These are phyloP conservation scores for Mandrillus leucophaeus DNA, from an alignment of 2,113 vertebrate genomes.

Conservation along the genomic window DNA sequence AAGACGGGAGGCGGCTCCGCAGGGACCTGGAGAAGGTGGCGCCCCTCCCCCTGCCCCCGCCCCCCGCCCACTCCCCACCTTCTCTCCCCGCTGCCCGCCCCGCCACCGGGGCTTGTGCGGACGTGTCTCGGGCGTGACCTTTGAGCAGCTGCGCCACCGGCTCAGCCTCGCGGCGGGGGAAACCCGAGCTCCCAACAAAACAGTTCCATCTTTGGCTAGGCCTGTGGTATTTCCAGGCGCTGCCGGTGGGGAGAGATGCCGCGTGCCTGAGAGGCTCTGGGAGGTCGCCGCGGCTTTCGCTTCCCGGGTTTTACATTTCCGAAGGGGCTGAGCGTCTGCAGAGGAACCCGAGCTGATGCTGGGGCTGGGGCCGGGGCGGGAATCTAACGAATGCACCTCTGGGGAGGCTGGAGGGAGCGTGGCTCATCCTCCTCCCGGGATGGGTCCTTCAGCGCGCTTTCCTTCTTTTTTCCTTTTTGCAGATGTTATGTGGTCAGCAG, in stretches of 20 bases:
- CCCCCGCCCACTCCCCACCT: too few species aligned
- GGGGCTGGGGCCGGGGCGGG: not conserved
- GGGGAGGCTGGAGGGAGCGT: not conserved
- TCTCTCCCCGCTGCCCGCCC: not conserved
- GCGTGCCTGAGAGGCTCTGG: constrained; percentile 10
- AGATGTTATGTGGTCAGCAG: not conserved
- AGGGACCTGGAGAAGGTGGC: not conserved
- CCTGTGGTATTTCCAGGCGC: constrained; percentile 47
- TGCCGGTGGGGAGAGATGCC: constrained; percentile 26
- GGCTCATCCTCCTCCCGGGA: not conserved
- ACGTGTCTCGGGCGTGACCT: constrained; percentile 43
- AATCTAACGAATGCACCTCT: not conserved
- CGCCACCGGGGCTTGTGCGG: constrained; percentile 9
- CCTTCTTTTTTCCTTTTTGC: not conserved
- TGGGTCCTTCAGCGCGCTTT: not conserved
- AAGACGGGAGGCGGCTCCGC: not conserved
- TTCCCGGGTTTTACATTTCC: constrained; percentile 11
- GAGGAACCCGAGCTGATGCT: not conserved
- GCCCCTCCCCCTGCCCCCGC: not conserved
- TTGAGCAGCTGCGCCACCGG: constrained; percentile 63
- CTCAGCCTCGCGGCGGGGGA: constrained; percentile 40
- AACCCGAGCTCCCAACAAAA: constrained; percentile 49
- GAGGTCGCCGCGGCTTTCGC: not conserved
- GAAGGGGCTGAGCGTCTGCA: not conserved
- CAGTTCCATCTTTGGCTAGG: not conserved